Percentiles rank a stretch among this genome's conserved stretches.
Conservation (phyloP, 2,113 vertebrate species). For the Pseudois nayaur region DNA sequence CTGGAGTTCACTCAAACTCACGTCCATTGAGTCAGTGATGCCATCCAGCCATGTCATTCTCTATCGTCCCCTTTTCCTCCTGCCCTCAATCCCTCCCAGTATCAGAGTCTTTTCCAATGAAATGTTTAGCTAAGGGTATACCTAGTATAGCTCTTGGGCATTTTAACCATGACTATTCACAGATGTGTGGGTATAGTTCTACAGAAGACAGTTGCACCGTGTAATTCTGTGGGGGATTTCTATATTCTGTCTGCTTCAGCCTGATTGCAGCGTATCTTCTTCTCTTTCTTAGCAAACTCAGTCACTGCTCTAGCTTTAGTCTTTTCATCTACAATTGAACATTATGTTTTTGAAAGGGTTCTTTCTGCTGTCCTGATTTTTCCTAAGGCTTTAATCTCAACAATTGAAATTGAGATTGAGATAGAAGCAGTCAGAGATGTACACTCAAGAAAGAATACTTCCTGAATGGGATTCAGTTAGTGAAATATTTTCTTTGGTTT, state of each 20-base stretch:
- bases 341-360: conserved; percentile 70
- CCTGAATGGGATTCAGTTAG: conserved; percentile 8
- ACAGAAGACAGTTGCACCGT: not conserved
- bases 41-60: too few species aligned
- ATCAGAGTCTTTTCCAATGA: not conserved
- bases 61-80: too few species aligned
- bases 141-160: not conserved
- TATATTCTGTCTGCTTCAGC: not conserved
- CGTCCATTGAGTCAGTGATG: too few species aligned
- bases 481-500: conserved; percentile 42
- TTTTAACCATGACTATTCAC: not conserved
- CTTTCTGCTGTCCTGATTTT: conserved; percentile 72
- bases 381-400: conserved; percentile 65
- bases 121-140: not conserved
- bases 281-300: conserved; percentile 58
- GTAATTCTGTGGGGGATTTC: not conserved
- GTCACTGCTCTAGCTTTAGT: conserved; percentile 65
- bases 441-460: conserved; percentile 48
- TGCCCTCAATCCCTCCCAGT: too few species aligned
- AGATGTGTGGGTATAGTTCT: not conserved
- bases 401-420: conserved; percentile 72
- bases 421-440: conserved; percentile 67
- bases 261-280: conserved; percentile 14
- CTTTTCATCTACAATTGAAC: conserved; percentile 70
- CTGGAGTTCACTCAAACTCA: too few species aligned